phyloP scores from a whole-genome alignment of 2,888 invertebrate genomes.

The Noctua janthe region DNA sequence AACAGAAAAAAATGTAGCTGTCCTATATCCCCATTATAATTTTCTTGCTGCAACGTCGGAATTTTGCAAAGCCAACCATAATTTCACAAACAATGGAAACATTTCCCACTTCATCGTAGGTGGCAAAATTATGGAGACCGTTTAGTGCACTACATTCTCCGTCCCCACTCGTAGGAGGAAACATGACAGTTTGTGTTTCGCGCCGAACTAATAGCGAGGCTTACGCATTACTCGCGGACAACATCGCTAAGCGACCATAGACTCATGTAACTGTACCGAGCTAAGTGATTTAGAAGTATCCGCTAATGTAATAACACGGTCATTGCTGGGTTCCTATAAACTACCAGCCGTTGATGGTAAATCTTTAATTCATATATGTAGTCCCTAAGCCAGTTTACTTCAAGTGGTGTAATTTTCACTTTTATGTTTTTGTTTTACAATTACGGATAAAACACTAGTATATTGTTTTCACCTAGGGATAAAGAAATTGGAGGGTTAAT shows the following conservation, averaged over 20 bases:
- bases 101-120: conserved; percentile 55
- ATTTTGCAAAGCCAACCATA: neutral
- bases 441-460: neutral
- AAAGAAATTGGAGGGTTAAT: no score
- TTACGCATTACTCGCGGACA: conserved; percentile 50
- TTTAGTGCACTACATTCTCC: conserved; percentile 59
- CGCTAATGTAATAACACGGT: conserved; percentile 46
- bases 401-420: neutral
- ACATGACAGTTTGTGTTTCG: conserved; percentile 59
- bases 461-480: no score
- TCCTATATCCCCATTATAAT: neutral
- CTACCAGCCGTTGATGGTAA: neutral
- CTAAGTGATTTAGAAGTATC: conserved; percentile 55
- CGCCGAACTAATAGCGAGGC: conserved; percentile 55
- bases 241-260: conserved; percentile 54
- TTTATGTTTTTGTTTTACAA: neutral
- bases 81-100: conserved; percentile 45
- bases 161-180: conserved; percentile 55
- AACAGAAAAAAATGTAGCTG: neutral
- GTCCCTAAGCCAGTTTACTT: neutral
- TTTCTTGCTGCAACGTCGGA: neutral
- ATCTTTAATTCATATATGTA: neutral
- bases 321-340: neutral
- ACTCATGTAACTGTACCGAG: conserved; percentile 44
- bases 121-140: conserved; percentile 64